phyloP scores from a whole-genome alignment of 2,888 invertebrate genomes.

The Mimas tiliae region DNA sequence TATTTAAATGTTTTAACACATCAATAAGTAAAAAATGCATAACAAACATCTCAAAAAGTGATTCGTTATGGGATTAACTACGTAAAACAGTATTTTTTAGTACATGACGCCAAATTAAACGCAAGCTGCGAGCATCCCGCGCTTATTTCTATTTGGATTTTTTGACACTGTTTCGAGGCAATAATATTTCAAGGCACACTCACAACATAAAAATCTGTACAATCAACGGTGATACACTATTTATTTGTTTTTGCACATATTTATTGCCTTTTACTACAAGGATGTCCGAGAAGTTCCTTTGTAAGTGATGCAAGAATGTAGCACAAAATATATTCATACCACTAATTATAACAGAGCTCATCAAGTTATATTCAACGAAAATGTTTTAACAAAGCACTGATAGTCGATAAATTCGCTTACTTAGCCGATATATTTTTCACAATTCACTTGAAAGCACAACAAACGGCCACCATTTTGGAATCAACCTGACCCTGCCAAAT shows the following conservation, averaged over 20 bases:
- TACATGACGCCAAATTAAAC: constrained; percentile 62
- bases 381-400: constrained; percentile 1
- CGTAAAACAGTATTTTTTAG: constrained; percentile 38
- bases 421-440: constrained; percentile 50
- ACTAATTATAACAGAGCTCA: not conserved
- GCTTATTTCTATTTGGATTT: constrained; percentile 58
- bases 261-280: constrained; percentile 35
- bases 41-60: not conserved
- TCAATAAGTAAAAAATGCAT: not conserved
- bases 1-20: constrained; percentile 17
- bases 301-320: constrained; percentile 41
- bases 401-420: constrained; percentile 46
- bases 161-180: not conserved
- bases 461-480: constrained; percentile 85
- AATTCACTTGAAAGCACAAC: constrained; percentile 80
- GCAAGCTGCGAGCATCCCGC: constrained; percentile 71
- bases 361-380: not conserved
- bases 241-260: constrained; percentile 21
- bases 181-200: not conserved
- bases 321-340: constrained; percentile 11
- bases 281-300: constrained; percentile 55
- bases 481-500: constrained; percentile 62
- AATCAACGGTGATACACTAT: not conserved
- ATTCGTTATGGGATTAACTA: not conserved
- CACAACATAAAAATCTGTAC: not conserved